These are phyloP conservation scores for Cyprinella venusta DNA, from an alignment of 2,797 vertebrate species.

Conservation along the genomic window DNA sequence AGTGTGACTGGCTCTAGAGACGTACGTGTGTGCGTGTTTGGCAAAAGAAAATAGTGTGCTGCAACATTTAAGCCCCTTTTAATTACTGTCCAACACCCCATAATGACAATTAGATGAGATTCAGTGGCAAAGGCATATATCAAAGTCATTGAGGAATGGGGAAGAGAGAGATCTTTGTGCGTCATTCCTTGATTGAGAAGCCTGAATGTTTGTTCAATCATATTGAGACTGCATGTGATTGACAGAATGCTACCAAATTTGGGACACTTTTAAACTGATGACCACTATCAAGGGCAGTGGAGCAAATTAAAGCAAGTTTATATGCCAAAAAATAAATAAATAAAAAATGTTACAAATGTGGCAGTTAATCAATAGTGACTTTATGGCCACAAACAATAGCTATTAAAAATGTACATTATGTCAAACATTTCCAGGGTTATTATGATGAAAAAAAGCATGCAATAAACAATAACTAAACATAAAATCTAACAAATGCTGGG, in stretches of 20 bases:
- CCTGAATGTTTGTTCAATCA: slow-evolving; percentile 30
- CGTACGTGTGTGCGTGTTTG: not conserved
- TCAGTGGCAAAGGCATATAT: slow-evolving; percentile 35
- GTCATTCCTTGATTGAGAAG: slow-evolving; percentile 29
- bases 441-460: not conserved
- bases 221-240: slow-evolving; percentile 21
- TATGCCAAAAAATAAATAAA: not conserved
- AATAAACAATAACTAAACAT: not conserved
- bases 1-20: slow-evolving; percentile 28
- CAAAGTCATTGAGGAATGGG: slow-evolving; percentile 38
- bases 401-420: not conserved
- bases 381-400: not conserved
- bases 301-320: not conserved
- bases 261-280: slow-evolving; percentile 22
- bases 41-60: slow-evolving; percentile 4
- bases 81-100: slow-evolving; percentile 49
- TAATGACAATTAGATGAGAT: slow-evolving; percentile 54
- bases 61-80: slow-evolving; percentile 43
- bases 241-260: slow-evolving; percentile 16
- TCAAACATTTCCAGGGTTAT: not conserved
- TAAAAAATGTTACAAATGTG: not conserved
- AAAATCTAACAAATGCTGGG: not conserved
- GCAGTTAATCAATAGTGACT: slow-evolving; percentile 6
- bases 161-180: slow-evolving; percentile 34
- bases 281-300: not conserved